Evolutionary conservation across 2,113 vertebrate species (phyloP).

Genomic region (Prietella phreatophila): DNA sequence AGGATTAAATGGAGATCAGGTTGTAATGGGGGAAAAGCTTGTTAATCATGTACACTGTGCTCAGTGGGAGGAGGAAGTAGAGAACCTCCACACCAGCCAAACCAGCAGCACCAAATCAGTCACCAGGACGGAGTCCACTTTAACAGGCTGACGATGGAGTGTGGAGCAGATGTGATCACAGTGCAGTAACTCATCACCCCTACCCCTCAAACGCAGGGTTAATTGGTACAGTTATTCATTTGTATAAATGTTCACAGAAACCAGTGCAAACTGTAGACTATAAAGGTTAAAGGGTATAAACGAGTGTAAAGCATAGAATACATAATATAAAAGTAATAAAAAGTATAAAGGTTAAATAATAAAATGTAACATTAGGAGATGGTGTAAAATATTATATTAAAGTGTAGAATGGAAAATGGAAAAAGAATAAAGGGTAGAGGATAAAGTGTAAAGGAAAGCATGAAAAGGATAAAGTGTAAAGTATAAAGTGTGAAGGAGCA

Average conservation of each 20-base stretch:
- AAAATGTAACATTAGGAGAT: background rate
- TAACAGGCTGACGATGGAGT: slow-evolving; percentile 48
- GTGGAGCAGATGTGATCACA: slow-evolving; percentile 61
- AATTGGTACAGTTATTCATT: slow-evolving; percentile 64
- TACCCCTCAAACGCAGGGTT: slow-evolving; percentile 52
- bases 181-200: background rate
- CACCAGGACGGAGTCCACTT: slow-evolving; percentile 53
- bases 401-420: background rate
- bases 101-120: slow-evolving; percentile 48
- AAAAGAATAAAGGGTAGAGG: background rate
- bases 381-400: background rate
- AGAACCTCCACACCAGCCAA: background rate
- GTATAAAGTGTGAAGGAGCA: background rate
- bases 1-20: slow-evolving; percentile 45
- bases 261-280: background rate
- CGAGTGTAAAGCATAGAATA: background rate
- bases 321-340: background rate
- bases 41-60: slow-evolving; percentile 58
- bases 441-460: background rate
- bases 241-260: slow-evolving; percentile 39
- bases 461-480: background rate
- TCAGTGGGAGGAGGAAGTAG: slow-evolving; percentile 19
- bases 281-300: background rate
- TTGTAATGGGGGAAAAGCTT: slow-evolving; percentile 33
- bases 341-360: background rate